These are phyloP conservation scores for Dipodomys merriami DNA, from an alignment of 2,113 vertebrate species.

Conservation along the genomic window DNA sequence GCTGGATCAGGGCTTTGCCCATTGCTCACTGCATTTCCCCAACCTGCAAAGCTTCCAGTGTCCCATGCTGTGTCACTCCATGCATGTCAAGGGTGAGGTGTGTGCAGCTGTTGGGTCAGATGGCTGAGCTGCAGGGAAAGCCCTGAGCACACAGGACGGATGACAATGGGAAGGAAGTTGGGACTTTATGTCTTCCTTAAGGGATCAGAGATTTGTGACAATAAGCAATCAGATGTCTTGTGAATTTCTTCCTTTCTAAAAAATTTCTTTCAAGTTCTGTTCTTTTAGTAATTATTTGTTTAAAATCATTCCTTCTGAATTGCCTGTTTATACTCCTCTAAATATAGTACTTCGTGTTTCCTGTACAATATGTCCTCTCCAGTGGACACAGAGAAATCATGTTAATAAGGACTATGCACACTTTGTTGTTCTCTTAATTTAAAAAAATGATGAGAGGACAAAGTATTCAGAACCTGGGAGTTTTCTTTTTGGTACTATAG, in stretches of 20 bases:
- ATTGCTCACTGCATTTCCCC: not conserved
- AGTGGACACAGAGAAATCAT: slow-evolving; percentile 45
- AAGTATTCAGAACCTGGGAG: slow-evolving; percentile 48
- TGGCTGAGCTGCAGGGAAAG: not conserved
- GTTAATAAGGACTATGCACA: slow-evolving; percentile 42
- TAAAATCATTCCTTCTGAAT: slow-evolving; percentile 65
- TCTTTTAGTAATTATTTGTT: slow-evolving; percentile 66
- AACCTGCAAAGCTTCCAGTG: no score
- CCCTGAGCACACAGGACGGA: not conserved
- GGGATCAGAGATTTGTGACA: not conserved
- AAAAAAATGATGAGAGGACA: not conserved
- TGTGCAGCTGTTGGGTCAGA: not conserved
- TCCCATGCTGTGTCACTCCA: fast-evolving
- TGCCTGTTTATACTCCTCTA: slow-evolving; percentile 53
- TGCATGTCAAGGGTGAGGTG: not conserved
- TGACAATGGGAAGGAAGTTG: not conserved
- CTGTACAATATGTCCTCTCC: slow-evolving; percentile 65
- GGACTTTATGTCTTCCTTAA: not conserved
- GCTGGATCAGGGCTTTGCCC: not conserved
- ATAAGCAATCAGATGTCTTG: slow-evolving; percentile 36
- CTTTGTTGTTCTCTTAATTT: slow-evolving; percentile 66
- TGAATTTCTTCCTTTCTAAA: not conserved
- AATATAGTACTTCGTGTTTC: slow-evolving; percentile 41
- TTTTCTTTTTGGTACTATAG: slow-evolving; percentile 47
- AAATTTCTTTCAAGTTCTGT: slow-evolving; percentile 31